A percentile compares a stretch with the other conserved stretches of the same genome.
Conservation (phyloP, 2,797 vertebrate species). For the Cottoperca gobio region DNA sequence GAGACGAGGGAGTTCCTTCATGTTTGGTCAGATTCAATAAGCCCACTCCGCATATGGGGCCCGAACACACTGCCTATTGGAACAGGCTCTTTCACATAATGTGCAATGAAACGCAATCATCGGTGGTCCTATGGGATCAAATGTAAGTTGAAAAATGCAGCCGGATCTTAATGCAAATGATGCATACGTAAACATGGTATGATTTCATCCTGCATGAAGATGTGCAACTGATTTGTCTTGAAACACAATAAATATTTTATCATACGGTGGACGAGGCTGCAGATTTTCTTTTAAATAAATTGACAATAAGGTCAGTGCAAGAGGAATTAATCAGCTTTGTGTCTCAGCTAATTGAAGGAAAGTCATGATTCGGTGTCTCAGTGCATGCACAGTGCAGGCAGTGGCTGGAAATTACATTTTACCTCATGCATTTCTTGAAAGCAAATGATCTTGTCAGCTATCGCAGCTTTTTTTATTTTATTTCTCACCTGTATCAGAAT, state of each 20-base stretch:
- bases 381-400: background rate
- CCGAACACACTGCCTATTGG: slow-evolving; percentile 20
- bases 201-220: slow-evolving; percentile 22
- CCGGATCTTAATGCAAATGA: slow-evolving; percentile 42
- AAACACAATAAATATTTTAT: slow-evolving; percentile 18
- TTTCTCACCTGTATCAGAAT: slow-evolving; percentile 47
- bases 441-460: slow-evolving; percentile 45
- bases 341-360: slow-evolving; percentile 21
- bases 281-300: slow-evolving; percentile 22
- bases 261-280: background rate
- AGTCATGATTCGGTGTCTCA: slow-evolving; percentile 11
- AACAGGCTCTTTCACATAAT: slow-evolving; percentile 22
- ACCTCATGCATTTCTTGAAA: slow-evolving; percentile 34
- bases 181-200: slow-evolving; percentile 28
- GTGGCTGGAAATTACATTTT: slow-evolving; percentile 32
- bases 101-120: slow-evolving; percentile 52
- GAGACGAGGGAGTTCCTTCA: slow-evolving; percentile 35
- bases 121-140: slow-evolving; percentile 17
- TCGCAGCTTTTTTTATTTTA: slow-evolving; percentile 18
- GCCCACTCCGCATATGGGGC: slow-evolving; percentile 33
- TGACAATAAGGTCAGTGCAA: slow-evolving; percentile 16
- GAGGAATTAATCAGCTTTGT: slow-evolving; percentile 23
- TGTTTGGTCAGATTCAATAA: slow-evolving; percentile 65
- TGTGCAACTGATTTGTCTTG: background rate
- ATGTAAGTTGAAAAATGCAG: slow-evolving; percentile 18